These are phyloP conservation scores for Syngnathus rostellatus DNA, from an alignment of 2,797 vertebrate species.

Conservation along the genomic window DNA sequence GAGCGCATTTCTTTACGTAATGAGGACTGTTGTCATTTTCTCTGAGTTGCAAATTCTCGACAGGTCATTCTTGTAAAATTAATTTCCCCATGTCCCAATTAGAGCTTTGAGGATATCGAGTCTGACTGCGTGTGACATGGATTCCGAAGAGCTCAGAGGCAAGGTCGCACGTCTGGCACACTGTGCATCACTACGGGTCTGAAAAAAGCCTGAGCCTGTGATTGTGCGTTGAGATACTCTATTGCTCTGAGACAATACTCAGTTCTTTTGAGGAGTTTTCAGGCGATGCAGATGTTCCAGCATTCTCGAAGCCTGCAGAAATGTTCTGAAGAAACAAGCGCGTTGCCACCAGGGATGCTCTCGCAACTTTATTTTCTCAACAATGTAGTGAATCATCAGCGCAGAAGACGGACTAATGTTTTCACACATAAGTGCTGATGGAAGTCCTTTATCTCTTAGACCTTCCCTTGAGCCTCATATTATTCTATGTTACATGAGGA, in stretches of 20 bases:
- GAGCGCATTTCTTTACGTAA: slow-evolving; percentile 45
- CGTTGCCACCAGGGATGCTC: slow-evolving; percentile 32
- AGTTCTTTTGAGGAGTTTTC: slow-evolving; percentile 45
- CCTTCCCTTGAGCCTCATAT: background rate
- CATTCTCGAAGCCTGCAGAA: slow-evolving; percentile 32
- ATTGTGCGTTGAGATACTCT: slow-evolving; percentile 48
- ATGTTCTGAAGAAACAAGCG: slow-evolving; percentile 25
- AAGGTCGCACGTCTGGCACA: slow-evolving; percentile 15
- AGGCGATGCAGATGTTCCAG: slow-evolving; percentile 56
- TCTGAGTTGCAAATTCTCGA: slow-evolving; percentile 42
- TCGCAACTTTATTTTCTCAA: slow-evolving; percentile 25
- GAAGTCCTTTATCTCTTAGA: background rate
- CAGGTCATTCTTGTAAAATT: slow-evolving; percentile 55
- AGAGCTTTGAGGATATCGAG: slow-evolving; percentile 45
- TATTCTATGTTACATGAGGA: slow-evolving; percentile 2
- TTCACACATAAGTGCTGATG: slow-evolving; percentile 5
- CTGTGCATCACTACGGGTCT: slow-evolving; percentile 25
- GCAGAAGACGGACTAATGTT: slow-evolving; percentile 8
- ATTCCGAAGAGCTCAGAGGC: slow-evolving; percentile 40
- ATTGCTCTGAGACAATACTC: slow-evolving; percentile 42
- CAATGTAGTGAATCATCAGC: slow-evolving; percentile 18
- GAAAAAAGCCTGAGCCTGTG: slow-evolving; percentile 48
- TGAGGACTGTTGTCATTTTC: slow-evolving; percentile 50
- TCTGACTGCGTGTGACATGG: slow-evolving; percentile 58
- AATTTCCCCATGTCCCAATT: slow-evolving; percentile 59